phyloP scores from a whole-genome alignment of 2,113 vertebrate species.

The Rhegmatorhina hoffmannsi region DNA sequence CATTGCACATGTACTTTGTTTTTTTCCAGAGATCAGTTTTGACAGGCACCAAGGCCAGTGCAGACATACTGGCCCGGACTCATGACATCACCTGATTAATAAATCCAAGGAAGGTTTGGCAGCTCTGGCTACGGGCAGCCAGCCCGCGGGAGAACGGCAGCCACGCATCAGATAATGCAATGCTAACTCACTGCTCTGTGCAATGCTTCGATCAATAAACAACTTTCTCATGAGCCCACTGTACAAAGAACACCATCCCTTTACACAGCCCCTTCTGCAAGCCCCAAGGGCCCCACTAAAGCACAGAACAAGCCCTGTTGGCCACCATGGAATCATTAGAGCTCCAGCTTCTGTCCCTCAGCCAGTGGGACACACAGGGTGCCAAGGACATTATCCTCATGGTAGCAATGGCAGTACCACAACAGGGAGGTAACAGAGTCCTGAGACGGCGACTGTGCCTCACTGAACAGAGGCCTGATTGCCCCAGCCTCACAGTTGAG shows the following conservation, averaged over 20 bases:
- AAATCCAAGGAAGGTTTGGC: slow-evolving; percentile 18
- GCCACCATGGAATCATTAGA: rapidly evolving
- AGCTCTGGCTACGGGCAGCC: not conserved
- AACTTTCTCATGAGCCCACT: not conserved
- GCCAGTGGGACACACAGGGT: rapidly evolving
- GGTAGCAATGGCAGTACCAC: rapidly evolving
- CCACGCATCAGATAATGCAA: not conserved
- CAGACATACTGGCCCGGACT: slow-evolving; percentile 12
- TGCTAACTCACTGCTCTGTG: not conserved
- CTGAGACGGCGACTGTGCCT: rapidly evolving
- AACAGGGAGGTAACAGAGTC: not conserved
- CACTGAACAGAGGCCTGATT: rapidly evolving
- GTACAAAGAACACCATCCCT: rapidly evolving
- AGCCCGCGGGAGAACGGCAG: not conserved
- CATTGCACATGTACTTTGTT: not conserved
- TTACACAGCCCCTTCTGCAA: not conserved
- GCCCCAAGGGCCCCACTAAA: not conserved
- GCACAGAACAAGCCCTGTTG: not conserved
- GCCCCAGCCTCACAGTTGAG: not conserved
- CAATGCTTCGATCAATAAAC: not conserved
- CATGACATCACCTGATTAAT: slow-evolving; percentile 43
- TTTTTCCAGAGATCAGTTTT: not conserved
- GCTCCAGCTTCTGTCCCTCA: rapidly evolving
- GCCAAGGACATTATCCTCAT: rapidly evolving
- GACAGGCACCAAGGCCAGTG: not conserved